Percentiles rank a stretch among this genome's conserved stretches.
Conservation (phyloP, 1,140 invertebrate species). For the Leptinotarsa lineolata region DNA sequence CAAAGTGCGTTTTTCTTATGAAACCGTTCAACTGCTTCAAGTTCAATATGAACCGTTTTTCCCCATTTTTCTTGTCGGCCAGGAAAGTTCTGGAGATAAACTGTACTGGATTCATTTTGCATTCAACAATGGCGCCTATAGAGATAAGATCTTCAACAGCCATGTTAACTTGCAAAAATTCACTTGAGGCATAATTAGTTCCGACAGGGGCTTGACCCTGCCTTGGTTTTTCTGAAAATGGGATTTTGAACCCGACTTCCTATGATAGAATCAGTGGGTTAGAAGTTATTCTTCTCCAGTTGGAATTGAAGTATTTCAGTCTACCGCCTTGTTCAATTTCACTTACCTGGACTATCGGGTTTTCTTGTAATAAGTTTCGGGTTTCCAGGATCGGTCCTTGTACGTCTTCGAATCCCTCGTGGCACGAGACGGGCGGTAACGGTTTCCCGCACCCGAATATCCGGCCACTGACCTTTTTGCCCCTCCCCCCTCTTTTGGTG, state of each 20-base stretch:
- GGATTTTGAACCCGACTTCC: conserved; percentile 15
- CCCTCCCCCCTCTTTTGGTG: too few species aligned
- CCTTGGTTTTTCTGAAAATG: not conserved
- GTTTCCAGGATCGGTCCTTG: too few species aligned
- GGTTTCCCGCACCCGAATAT: too few species aligned
- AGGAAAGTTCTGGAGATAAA: conserved; percentile 40
- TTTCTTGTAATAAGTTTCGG: too few species aligned
- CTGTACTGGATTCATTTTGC: conserved; percentile 21
- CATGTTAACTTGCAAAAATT: not conserved
- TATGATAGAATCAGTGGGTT: conserved; percentile 2
- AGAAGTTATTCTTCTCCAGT: conserved; percentile 9
- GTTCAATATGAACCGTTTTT: conserved; percentile 44
- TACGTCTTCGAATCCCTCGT: too few species aligned
- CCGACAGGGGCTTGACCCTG: not conserved
- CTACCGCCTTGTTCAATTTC: not conserved
- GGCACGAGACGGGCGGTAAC: too few species aligned
- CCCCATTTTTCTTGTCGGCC: conserved; percentile 35
- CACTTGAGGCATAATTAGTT: not conserved
- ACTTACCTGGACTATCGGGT: conserved; percentile 8
- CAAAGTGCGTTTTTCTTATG: conserved; percentile 40
- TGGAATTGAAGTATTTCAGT: not conserved
- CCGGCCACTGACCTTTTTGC: too few species aligned
- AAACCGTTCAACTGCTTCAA: conserved; percentile 42
- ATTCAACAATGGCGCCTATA: conserved; percentile 15
- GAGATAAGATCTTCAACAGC: not conserved